Conservation (phyloP, 1,140 invertebrate genomes). For the Grapholita molesta region DNA sequence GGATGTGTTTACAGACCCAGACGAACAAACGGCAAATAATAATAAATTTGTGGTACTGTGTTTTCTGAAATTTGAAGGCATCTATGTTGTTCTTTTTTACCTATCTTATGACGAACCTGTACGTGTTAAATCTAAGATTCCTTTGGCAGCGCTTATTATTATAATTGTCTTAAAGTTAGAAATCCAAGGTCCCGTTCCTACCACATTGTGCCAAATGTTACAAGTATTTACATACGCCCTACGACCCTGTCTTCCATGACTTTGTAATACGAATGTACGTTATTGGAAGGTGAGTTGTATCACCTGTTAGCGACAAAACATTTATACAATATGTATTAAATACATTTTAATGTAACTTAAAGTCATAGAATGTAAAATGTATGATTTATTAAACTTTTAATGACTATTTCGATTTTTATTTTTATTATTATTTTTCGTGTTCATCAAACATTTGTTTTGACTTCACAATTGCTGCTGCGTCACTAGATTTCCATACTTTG, state of each 20-base stretch:
- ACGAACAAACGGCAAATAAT: no score
- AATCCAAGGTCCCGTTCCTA: slow-evolving; percentile 41
- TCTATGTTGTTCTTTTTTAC: no score
- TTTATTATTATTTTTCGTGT: slow-evolving; percentile 38
- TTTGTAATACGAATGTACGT: slow-evolving; percentile 45
- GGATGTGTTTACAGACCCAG: no score
- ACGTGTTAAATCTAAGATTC: no score
- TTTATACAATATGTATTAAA: slow-evolving; percentile 67
- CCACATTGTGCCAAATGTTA: slow-evolving; percentile 46
- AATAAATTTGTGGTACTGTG: no score
- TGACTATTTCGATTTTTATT: slow-evolving; percentile 47
- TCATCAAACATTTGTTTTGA: slow-evolving; percentile 58
- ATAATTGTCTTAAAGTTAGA: neutral
- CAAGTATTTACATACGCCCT: slow-evolving; percentile 27
- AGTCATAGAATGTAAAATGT: slow-evolving; percentile 60
- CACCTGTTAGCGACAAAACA: slow-evolving; percentile 44
- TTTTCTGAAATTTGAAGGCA: no score
- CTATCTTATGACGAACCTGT: no score
- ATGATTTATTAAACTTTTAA: slow-evolving; percentile 67
- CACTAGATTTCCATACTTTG: slow-evolving; percentile 55
- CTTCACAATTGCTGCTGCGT: slow-evolving; percentile 38
- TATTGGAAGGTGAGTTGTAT: slow-evolving; percentile 31
- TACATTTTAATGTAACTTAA: slow-evolving; percentile 71
- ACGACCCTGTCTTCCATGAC: slow-evolving; percentile 70
- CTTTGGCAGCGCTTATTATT: neutral